Percentiles rank a stretch among this genome's conserved stretches.
Conservation (phyloP, 2,113 vertebrate genomes). For the Lepisosteus osseus region DNA sequence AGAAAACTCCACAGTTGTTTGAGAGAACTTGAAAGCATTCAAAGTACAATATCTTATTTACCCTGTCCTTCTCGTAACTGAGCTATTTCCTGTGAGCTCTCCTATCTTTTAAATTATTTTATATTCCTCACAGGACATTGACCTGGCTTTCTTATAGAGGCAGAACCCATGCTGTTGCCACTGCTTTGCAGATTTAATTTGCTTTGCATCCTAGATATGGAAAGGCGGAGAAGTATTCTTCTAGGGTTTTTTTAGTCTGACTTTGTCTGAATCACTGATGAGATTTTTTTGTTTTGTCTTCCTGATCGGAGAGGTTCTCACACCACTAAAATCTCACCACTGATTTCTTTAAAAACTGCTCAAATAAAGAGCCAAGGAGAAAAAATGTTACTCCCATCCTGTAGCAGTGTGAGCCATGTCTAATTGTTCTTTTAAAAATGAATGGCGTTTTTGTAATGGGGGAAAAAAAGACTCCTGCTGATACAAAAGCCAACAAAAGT, state of each 20-base stretch:
- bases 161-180: conserved; percentile 7
- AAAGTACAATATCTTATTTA: background rate
- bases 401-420: conserved; percentile 58
- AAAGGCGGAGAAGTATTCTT: background rate
- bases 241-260: conserved; percentile 26
- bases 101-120: conserved; percentile 9
- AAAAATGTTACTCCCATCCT: conserved; percentile 47
- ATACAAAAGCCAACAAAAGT: conserved; percentile 55
- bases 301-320: conserved; percentile 49
- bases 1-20: too few relatives aligned
- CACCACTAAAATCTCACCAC: conserved; percentile 41
- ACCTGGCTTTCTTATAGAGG: background rate
- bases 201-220: conserved; percentile 16
- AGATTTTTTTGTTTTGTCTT: conserved; percentile 38
- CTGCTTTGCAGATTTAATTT: conserved; percentile 22
- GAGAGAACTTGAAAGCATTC: too few relatives aligned
- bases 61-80: background rate
- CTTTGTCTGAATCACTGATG: conserved; percentile 50
- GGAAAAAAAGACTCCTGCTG: conserved; percentile 50
- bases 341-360: conserved; percentile 50
- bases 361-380: conserved; percentile 31
- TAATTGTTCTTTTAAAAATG: conserved; percentile 65
- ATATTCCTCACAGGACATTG: background rate
- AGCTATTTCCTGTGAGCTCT: background rate
- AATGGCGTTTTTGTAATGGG: conserved; percentile 54